Base-by-base conservation (phyloP, 1,140 invertebrate species). In the Samia ricini region DNA sequence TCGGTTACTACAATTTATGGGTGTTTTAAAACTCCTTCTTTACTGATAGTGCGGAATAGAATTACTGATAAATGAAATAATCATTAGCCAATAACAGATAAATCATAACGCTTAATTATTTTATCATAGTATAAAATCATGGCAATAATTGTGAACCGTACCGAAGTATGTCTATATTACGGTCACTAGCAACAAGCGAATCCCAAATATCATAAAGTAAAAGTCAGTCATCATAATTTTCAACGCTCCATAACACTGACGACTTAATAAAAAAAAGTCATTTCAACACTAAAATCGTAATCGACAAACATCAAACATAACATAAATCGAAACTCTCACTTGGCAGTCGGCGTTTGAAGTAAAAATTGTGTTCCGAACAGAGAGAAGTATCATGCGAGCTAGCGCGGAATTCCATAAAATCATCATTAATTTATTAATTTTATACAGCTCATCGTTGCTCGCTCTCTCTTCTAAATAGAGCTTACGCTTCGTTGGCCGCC, bases 341-440 rank as follows among this genome's bases (percentile, higher is more conserved):
- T 42, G 64, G 33, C 33, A 7, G 4, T 2, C 33, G 10, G n/a
- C 12, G 33, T 60, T 49, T 18, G 54, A 24, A 19, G 20, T 61
- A 74, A 71, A 74, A 71, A 65, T 68, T 42, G 64, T 55, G 50
- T 55, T 55, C 21, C 52, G 21, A 23, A 12, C 21, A 10, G 52
- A 55, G 24, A 22, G 22, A 24, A 42, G 33, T 42, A 10, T 7
- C 22, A 24, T 23, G 52, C 52, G 52, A 67, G 68, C 61, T 83
- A 81, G 81, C 77, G 83, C 77, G 83, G 79, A 84, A 85, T 88
- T 85, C 76, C 81, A 81, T 85, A 83, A 77, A 82, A 85, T 85
- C 74, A 87, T 88, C 80, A 85, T 85, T 88, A 86, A 86, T 88
- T 86, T 88, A 88, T 88, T 88, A 88, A 88, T 88, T 76, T 86